These are phyloP conservation scores for Suillia variegata DNA, from an alignment of 2,888 invertebrate genomes.

Conservation along the genomic window DNA sequence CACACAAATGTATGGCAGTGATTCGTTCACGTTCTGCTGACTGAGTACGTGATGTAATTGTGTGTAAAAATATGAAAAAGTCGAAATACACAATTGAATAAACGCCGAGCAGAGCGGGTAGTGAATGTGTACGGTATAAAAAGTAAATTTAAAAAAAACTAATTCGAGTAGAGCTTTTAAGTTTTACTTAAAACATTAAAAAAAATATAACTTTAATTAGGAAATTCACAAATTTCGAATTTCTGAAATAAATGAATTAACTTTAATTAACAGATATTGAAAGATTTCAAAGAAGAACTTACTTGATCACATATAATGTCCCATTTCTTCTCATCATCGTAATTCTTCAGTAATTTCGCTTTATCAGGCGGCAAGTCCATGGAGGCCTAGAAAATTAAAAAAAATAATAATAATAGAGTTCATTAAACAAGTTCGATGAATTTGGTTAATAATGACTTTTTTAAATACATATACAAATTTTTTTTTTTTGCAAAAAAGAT, in stretches of 20 bases:
- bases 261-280: too few relatives aligned
- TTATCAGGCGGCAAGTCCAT: slow-evolving; percentile 99
- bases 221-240: too few relatives aligned
- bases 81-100: too few relatives aligned
- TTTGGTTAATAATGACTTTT: slow-evolving; percentile 16
- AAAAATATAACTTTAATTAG: too few relatives aligned
- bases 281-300: too few relatives aligned
- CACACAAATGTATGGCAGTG: background rate
- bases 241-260: background rate
- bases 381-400: slow-evolving; percentile 77
- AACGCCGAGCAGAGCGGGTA: background rate
- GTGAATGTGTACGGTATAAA: too few relatives aligned
- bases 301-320: slow-evolving; percentile 99
- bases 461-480: slow-evolving; percentile 12
- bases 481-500: too few relatives aligned
- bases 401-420: slow-evolving; percentile 26
- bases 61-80: too few relatives aligned
- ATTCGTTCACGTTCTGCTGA: slow-evolving; percentile 14
- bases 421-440: slow-evolving; percentile 23
- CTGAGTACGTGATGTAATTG: slow-evolving; percentile 13
- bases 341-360: slow-evolving; percentile 91
- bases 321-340: slow-evolving; percentile 99
- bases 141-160: too few relatives aligned
- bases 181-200: too few relatives aligned
- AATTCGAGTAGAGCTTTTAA: too few relatives aligned